Evolutionary conservation across 2,888 invertebrate species (phyloP), one percentile per base, ranked within the genome.

Genomic region (Gryllus longicercus): DNA sequence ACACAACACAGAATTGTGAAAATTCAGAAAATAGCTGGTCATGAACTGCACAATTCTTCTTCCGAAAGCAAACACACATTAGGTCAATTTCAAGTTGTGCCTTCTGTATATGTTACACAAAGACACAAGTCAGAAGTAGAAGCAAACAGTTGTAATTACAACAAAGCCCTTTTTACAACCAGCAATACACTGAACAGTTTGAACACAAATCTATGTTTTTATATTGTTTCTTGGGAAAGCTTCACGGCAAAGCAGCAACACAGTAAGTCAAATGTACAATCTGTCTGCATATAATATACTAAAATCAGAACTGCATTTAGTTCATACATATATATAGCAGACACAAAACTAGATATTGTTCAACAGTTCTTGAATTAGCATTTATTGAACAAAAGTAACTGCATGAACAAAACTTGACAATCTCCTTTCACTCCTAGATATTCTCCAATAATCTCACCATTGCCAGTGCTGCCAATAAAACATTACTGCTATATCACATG

Each of bases 401-500:
- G 38, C 63, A 63, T 63, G 16, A 63, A 63, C 63, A 63, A 63
- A 63, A 63, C 14, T 38, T 63, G 63, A 63, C 63, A 63, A 63
- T n/a, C 16, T 18, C n/a, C 14, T 63, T 63, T 18, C 63, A 63
- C 63, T 18, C 38, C 63, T 18, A 63, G 63, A 18, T 63, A 63
- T 63, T 14, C 16, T n/a, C 63, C n/a, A 14, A 18, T 63, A 18
- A 63, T 63, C 63, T 38, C 38, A 38, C 38, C 14, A 63, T n/a
- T 63, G 63, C 63, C 63, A 63, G 14, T 63, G 63, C 63, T 63
- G 63, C 63, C 63, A 63, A 63, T 63, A 63, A 63, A 63, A 63
- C 63, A 63, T 63, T 63, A 63, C 63, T n/a, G 63, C 63, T 63
- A 63, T 63, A 63, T 63, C 63, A 63, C 63, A 63, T 63, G n/a